Percentiles rank a stretch among this genome's conserved stretches.
These are phyloP conservation scores for Podarcis cretensis DNA, from an alignment of 2,113 vertebrate species.

Conservation along the genomic window DNA sequence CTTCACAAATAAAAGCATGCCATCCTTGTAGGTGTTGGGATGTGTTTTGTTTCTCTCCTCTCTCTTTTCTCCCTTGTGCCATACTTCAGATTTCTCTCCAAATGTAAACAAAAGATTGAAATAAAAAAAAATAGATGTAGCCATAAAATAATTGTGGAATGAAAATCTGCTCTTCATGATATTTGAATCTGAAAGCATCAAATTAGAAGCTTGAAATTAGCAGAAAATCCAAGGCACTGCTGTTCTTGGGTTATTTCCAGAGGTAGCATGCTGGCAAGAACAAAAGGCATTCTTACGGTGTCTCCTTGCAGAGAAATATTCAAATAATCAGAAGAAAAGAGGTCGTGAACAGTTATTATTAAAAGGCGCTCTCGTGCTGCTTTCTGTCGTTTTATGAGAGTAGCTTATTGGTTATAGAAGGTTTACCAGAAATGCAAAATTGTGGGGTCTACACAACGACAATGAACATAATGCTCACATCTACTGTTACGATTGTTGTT, in stretches of 20 bases:
- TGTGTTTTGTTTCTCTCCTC: slow-evolving; percentile 44
- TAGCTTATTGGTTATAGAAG: slow-evolving; percentile 6
- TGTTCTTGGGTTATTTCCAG: slow-evolving; percentile 40
- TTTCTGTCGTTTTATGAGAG: slow-evolving; percentile 31
- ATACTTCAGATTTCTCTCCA: slow-evolving; percentile 53
- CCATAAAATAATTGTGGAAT: slow-evolving; percentile 7
- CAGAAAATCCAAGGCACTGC: background rate
- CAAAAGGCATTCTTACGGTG: slow-evolving; percentile 21
- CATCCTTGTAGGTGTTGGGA: slow-evolving; percentile 47
- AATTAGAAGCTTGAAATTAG: slow-evolving; percentile 38
- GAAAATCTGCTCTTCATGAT: background rate
- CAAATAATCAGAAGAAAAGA: slow-evolving; percentile 11
- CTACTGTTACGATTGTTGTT: background rate
- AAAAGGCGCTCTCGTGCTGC: slow-evolving; percentile 18
- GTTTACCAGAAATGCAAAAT: background rate
- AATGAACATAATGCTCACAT: background rate
- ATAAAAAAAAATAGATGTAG: background rate
- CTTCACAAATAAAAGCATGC: slow-evolving; percentile 74
- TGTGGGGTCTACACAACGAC: background rate
- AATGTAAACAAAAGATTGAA: slow-evolving; percentile 46
- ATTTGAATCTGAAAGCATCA: slow-evolving; percentile 30
- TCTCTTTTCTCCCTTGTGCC: slow-evolving; percentile 30
- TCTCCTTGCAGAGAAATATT: slow-evolving; percentile 28
- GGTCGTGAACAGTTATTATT: slow-evolving; percentile 24
- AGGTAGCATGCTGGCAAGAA: slow-evolving; percentile 20